A percentile compares a stretch with the other conserved stretches of the same genome.
These are phyloP conservation scores for Augochlora pura DNA, from an alignment of 1,140 invertebrate species.

Conservation along the genomic window DNA sequence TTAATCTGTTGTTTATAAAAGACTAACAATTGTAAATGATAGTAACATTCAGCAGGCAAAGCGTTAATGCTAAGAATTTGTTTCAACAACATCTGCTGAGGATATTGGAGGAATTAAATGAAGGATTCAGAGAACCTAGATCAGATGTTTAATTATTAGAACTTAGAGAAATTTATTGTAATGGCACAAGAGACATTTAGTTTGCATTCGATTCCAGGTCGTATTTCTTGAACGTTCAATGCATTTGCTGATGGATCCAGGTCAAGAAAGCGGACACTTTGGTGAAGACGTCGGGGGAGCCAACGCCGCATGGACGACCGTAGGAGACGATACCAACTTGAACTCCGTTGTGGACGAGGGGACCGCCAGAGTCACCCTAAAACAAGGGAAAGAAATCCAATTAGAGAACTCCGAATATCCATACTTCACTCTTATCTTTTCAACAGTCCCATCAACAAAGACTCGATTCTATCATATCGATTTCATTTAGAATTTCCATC, in stretches of 20 bases:
- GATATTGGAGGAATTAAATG: too few relatives aligned
- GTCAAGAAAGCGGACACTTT: conserved; percentile 74
- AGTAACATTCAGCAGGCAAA: too few relatives aligned
- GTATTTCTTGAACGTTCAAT: background rate
- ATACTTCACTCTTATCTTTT: too few relatives aligned
- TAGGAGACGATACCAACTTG: conserved; percentile 83
- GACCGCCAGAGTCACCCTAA: conserved; percentile 74
- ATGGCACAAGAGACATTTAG: background rate
- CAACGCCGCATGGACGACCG: conserved; percentile 83
- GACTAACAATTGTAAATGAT: too few relatives aligned
- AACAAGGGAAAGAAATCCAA: background rate
- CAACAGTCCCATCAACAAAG: too few relatives aligned
- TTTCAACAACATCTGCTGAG: too few relatives aligned
- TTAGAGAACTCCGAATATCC: too few relatives aligned
- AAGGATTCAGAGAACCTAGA: too few relatives aligned
- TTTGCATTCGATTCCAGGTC: background rate
- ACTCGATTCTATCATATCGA: too few relatives aligned
- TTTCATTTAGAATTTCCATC: too few relatives aligned
- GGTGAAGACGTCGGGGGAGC: conserved; percentile 82
- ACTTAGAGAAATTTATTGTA: background rate
- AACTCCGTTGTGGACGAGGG: conserved; percentile 68
- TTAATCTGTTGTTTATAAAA: too few relatives aligned
- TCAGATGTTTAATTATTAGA: background rate
- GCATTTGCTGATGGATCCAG: conserved; percentile 69
- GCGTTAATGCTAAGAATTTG: too few relatives aligned